These are phyloP conservation scores for Buphagus erythrorhynchus DNA, from an alignment of 2,797 vertebrate species.

Conservation along the genomic window DNA sequence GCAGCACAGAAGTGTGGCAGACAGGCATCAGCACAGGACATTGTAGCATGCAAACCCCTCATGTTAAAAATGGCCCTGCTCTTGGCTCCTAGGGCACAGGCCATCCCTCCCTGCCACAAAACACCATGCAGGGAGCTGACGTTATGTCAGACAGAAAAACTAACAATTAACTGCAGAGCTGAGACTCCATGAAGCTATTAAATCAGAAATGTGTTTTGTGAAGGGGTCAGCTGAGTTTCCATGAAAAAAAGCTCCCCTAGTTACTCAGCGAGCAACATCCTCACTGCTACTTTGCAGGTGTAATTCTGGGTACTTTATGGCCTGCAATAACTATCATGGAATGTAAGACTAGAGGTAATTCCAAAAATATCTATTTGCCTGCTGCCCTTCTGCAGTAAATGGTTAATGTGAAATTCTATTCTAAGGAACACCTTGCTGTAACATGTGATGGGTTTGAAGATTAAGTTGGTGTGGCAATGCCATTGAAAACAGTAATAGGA, in stretches of 20 bases:
- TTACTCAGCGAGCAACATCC: background rate
- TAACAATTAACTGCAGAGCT: background rate
- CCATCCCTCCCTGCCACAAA: background rate
- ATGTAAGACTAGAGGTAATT: background rate
- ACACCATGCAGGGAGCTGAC: background rate
- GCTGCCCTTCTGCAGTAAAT: background rate
- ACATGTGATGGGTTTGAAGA: background rate
- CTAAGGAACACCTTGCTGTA: background rate
- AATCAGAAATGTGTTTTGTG: background rate
- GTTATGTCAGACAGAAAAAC: background rate
- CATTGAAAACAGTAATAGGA: background rate
- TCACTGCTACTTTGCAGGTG: background rate
- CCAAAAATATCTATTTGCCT: background rate
- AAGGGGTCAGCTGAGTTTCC: background rate
- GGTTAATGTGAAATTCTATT: background rate
- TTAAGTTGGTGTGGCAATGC: background rate
- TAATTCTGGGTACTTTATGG: background rate
- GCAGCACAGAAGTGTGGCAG: background rate
- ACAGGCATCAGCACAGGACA: background rate
- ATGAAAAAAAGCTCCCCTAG: fast-evolving
- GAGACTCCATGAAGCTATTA: background rate
- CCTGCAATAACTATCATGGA: background rate
- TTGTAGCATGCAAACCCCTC: background rate
- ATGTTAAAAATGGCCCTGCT: background rate
- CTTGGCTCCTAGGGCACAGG: background rate